Conservation (phyloP, 2,888 invertebrate species). For the Ichneumon xanthorius region DNA sequence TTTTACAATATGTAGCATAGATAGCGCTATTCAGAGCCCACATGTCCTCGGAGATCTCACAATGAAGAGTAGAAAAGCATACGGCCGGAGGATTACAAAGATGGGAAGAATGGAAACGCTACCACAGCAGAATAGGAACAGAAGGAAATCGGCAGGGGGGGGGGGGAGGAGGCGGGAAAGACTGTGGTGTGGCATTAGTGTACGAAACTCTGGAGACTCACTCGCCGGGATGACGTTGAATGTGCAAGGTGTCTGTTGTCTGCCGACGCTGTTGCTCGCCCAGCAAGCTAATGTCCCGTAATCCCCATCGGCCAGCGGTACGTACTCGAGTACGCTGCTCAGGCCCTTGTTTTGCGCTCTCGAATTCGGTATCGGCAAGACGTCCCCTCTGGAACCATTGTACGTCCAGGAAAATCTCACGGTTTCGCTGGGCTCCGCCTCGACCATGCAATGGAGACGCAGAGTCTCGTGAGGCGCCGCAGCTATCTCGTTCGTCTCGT, state of each 20-base stretch:
- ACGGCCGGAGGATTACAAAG: slow-evolving; percentile 13
- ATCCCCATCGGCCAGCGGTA: slow-evolving; percentile 87
- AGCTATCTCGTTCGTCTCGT: slow-evolving; percentile 90
- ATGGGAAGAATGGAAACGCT: not conserved
- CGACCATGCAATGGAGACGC: slow-evolving; percentile 92
- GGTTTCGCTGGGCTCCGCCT: slow-evolving; percentile 90
- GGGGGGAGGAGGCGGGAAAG: not conserved
- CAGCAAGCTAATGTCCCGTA: slow-evolving; percentile 95
- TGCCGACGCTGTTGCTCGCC: slow-evolving; percentile 94
- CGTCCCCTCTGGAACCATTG: slow-evolving; percentile 91
- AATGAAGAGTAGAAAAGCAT: slow-evolving; percentile 4
- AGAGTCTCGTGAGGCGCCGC: slow-evolving; percentile 91
- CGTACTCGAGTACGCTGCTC: slow-evolving; percentile 87
- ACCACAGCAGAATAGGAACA: slow-evolving; percentile 2
- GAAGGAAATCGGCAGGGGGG: not conserved
- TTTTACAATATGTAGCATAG: not conserved
- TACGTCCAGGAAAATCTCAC: slow-evolving; percentile 94
- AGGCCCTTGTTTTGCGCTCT: slow-evolving; percentile 86
- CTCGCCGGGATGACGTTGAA: slow-evolving; percentile 93
- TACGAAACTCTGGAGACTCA: slow-evolving; percentile 84
- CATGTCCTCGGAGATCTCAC: not conserved
- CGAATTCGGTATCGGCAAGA: slow-evolving; percentile 90
- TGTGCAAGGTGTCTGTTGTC: slow-evolving; percentile 92
- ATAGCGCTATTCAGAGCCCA: not conserved
- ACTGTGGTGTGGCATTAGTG: not conserved